These are phyloP conservation scores for Cephonodes hylas DNA, from an alignment of 2,888 invertebrate species.

Conservation along the genomic window DNA sequence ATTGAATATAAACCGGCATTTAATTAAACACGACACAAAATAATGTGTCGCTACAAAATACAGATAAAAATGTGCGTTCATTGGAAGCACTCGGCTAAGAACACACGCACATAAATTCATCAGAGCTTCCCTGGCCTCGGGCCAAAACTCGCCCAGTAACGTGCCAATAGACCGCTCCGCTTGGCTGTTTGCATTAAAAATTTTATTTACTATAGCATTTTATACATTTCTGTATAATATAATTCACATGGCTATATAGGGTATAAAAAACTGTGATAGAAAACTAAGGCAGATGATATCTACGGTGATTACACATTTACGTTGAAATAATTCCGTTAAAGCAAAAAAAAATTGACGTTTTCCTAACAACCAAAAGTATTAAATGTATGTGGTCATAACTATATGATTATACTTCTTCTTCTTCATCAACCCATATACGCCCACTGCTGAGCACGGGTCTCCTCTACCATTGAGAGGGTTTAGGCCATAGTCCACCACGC, in stretches of 20 bases:
- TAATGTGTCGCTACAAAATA: neutral
- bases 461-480: no score
- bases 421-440: no score
- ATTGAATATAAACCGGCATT: neutral
- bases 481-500: no score
- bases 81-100: constrained; percentile 13
- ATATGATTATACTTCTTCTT: no score
- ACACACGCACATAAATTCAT: constrained; percentile 65
- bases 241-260: neutral
- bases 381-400: no score
- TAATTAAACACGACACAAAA: neutral
- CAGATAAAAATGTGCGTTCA: constrained; percentile 5
- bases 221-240: neutral
- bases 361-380: no score
- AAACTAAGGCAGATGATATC: no score
- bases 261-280: no score
- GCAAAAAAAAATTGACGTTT: no score
- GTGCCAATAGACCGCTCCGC: constrained; percentile 41
- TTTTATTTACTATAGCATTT: constrained; percentile 16
- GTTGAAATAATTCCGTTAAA: no score
- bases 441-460: no score
- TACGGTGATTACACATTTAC: no score
- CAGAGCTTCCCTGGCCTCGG: constrained; percentile 49
- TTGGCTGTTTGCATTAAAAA: constrained; percentile 8
- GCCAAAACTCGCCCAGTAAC: constrained; percentile 43